Conservation (phyloP, 2,113 vertebrate genomes). For the Phalacrocorax pelagicus region DNA sequence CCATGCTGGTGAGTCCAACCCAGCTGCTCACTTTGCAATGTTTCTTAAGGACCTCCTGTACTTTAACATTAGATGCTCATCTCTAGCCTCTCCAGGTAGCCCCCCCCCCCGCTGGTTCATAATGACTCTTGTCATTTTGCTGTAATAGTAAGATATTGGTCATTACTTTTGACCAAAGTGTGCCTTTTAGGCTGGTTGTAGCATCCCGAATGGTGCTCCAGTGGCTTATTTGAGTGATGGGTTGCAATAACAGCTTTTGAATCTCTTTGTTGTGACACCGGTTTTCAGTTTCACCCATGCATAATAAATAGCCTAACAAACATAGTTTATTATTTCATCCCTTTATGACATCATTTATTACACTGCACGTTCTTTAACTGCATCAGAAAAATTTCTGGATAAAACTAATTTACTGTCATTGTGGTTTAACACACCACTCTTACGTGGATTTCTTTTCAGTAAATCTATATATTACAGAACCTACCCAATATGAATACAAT, state of each 20-base stretch:
- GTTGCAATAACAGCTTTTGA: neutral
- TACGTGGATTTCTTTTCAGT: neutral
- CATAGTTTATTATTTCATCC: neutral
- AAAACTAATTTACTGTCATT: neutral
- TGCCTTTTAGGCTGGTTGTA: neutral
- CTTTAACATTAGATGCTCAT: neutral
- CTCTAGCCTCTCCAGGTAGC: neutral
- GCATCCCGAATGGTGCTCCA: neutral
- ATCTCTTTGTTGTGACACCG: neutral
- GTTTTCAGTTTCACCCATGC: neutral
- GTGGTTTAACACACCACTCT: neutral
- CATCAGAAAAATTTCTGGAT: neutral
- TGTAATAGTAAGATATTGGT: fast-evolving
- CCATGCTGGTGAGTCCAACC: fast-evolving
- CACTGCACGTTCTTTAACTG: neutral
- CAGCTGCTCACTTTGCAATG: fast-evolving
- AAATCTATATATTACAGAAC: neutral
- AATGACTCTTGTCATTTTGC: neutral
- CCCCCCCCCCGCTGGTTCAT: neutral
- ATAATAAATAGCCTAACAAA: neutral
- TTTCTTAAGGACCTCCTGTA: neutral
- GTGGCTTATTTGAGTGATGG: neutral
- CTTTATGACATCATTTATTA: neutral
- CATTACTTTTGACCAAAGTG: neutral
- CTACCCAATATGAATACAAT: neutral